Evolutionary conservation across 2,888 invertebrate genomes (phyloP).

Genomic region (Dynastes grantii): DNA sequence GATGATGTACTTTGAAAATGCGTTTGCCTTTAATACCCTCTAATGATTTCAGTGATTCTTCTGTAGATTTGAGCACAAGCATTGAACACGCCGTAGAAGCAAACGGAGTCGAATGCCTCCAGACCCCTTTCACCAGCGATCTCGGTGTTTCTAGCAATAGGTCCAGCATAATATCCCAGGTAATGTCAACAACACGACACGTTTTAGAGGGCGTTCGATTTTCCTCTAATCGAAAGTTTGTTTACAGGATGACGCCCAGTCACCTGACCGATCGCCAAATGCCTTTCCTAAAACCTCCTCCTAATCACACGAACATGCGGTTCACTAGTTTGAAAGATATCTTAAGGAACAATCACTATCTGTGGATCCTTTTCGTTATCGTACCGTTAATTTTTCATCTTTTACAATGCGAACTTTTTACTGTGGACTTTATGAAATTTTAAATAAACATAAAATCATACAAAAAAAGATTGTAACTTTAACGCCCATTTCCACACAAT

Average conservation of each 20-base stretch:
- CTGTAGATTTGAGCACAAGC: conserved; percentile 75
- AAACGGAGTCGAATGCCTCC: conserved; percentile 67
- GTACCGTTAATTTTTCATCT: conserved; percentile 47
- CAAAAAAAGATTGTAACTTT: conserved; percentile 48
- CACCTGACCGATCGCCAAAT: conserved; percentile 67
- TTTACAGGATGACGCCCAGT: conserved; percentile 66
- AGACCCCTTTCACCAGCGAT: conserved; percentile 77
- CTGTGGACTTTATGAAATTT: conserved; percentile 48
- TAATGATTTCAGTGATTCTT: conserved; percentile 71
- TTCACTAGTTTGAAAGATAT: conserved; percentile 54
- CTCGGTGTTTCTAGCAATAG: conserved; percentile 76
- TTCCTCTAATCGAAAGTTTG: conserved; percentile 48
- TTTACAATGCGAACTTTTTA: conserved; percentile 49
- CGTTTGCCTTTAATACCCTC: not conserved
- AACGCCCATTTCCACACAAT: conserved; percentile 58
- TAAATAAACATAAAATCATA: conserved; percentile 42
- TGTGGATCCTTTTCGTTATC: conserved; percentile 49
- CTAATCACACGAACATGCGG: conserved; percentile 58
- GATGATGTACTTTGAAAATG: too few species aligned
- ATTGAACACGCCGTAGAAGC: conserved; percentile 70
- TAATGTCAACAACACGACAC: conserved; percentile 54
- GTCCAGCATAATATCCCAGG: conserved; percentile 75
- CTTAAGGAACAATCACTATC: conserved; percentile 52
- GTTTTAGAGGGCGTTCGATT: conserved; percentile 19
- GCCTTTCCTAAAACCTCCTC: conserved; percentile 67